Base-by-base conservation (phyloP, 2,888 invertebrate species). In the Drosophila kambysellisi region DNA sequence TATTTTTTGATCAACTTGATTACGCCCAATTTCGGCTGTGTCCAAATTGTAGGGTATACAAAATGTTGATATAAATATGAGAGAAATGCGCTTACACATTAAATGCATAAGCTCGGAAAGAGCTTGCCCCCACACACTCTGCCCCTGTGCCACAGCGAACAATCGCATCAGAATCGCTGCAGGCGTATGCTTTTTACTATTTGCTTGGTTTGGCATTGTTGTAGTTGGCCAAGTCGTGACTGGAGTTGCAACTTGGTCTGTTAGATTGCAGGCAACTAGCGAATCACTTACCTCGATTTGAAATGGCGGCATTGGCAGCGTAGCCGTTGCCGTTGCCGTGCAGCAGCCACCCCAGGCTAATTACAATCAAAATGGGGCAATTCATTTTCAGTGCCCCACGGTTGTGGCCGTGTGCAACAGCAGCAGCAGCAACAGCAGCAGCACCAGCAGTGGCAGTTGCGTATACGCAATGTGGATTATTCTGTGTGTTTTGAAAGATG, bases 281-380 rank as follows among this genome's bases (percentile, higher is more conserved):
- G 79, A 88, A 78, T 84, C 83, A 92, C 93, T 93, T 92, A 93
- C 93, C 93, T 91, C 93, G 91, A 89, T 91, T 93, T 82, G 93
- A 92, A 90, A 93, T 92, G 82, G 92, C 91, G 77, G 92, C 93
- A 78, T 91, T 91, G 70, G 83, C 91, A 70, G 83, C 91, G 72
- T 62, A 50, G 74, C 66, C 66, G 66, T 90, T 90, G 80, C 91
- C 90, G 87, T 92, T 90, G 80, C 91, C 90, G 87, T 92, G 91
- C 79, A 93, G 81, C 88, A 92, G 83, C 85, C 92, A 92, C 79
- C 91, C 91, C 71, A 93, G 91, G 91, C 92, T 92, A 93, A 93
- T 93, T 92, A 91, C 89, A 87, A 92, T 91, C 90, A 92, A 91
- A 91, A 92, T 91, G 88, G 92, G 92, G 82, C 92, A 90, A 91